Conservation (phyloP, 2,797 vertebrate species). For the Anableps anableps region DNA sequence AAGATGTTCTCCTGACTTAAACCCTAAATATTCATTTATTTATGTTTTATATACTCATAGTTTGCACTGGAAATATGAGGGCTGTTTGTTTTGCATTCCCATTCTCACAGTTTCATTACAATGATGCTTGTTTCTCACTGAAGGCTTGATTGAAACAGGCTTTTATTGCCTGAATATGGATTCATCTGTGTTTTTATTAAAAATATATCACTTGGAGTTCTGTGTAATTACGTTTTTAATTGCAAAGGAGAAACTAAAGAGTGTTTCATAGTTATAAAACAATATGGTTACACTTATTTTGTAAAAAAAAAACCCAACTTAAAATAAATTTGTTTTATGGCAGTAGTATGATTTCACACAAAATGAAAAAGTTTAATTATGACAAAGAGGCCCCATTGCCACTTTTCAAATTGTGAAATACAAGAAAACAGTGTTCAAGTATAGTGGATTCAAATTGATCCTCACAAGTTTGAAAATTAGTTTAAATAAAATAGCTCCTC, state of each 20-base stretch:
- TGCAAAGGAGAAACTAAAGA: slow-evolving; percentile 10
- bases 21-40: slow-evolving; percentile 20
- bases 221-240: slow-evolving; percentile 10
- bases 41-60: slow-evolving; percentile 3
- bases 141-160: slow-evolving; percentile 17
- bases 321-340: neutral
- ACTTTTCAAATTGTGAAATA: neutral
- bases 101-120: slow-evolving; percentile 29
- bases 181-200: slow-evolving; percentile 45
- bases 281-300: neutral
- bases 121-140: slow-evolving; percentile 15
- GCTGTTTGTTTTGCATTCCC: slow-evolving; percentile 3
- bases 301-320: neutral
- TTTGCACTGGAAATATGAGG: slow-evolving; percentile 4
- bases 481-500: neutral
- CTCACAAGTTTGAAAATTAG: neutral
- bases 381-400: neutral
- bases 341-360: neutral
- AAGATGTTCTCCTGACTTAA: slow-evolving; percentile 50
- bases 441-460: neutral
- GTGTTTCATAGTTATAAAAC: slow-evolving; percentile 16
- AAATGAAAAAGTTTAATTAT: neutral
- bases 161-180: slow-evolving; percentile 22
- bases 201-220: slow-evolving; percentile 12
- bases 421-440: neutral